Evolutionary conservation across 2,888 invertebrate genomes (phyloP), one percentile per base, ranked within the genome.

Genomic region (Tachina lurida): DNA sequence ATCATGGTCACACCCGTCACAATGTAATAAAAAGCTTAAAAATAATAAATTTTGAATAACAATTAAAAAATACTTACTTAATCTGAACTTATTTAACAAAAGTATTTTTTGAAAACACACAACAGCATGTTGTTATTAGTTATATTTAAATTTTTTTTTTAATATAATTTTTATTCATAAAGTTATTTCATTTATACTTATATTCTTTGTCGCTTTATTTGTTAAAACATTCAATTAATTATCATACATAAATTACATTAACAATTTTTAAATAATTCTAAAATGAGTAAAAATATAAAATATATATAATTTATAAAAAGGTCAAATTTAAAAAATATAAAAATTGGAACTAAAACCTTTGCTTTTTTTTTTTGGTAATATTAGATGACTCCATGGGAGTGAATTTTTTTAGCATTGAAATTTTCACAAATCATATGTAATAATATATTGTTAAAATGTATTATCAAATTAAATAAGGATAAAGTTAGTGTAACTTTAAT

Each of bases 331-430:
- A 63, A 62, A 13, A 60, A 45, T 17, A 31, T 31, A 80, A 58
- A 58, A 63, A 68, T 83, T 80, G 83, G 86, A 83, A 86, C 86
- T 83, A 83, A 86, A 83, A 86, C 73, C 83, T 3, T 75, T 74
- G 1, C 70, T 74, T 73, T 54, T 39, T 68, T 17, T 41, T 12
- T 31, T 31, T 31, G 31, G 52, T 68, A 10, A 7, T 63, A 13
- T 41, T 77, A 54, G 63, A 75, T 82, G 47, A 86, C 86, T 86
- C 86, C 86, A 86, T 83, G 75, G 86, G 86, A 86, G 86, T 86
- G 58, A 86, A 76, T 76, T 75, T 65, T 54, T 60, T 15, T 45
- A 62, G 13, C 13, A 12, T 13, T 54, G 10, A 41, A 41, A 43
- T 31, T 49, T 82, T 17, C 2, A 12, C 19, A 67, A 83, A 83